These are phyloP conservation scores for Perca fluviatilis DNA, from an alignment of 2,113 vertebrate genomes.

Conservation along the genomic window DNA sequence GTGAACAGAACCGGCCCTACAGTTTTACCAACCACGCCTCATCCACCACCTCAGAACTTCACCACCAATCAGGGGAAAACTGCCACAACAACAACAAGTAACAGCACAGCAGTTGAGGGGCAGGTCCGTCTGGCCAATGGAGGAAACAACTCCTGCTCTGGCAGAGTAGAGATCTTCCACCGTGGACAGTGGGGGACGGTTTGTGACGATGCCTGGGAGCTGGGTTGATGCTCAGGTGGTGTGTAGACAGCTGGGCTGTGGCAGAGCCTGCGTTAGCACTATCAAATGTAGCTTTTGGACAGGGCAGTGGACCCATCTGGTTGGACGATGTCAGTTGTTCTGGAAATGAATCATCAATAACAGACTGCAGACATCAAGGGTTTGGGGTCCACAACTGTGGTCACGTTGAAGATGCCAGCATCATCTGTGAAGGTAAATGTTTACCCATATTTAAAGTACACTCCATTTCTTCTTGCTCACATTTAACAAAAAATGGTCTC, in stretches of 20 bases:
- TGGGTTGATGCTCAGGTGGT: slow-evolving; percentile 65
- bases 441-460: not conserved
- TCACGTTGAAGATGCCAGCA: not conserved
- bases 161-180: slow-evolving; percentile 70
- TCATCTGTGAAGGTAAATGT: not conserved
- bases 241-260: slow-evolving; percentile 75
- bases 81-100: not conserved
- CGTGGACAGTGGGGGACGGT: slow-evolving; percentile 70
- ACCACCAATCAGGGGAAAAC: not conserved
- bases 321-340: no score
- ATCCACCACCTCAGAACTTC: not conserved
- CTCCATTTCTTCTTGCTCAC: not conserved
- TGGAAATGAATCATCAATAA: no score
- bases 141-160: slow-evolving; percentile 57
- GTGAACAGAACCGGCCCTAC: not conserved
- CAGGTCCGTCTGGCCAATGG: slow-evolving; percentile 55
- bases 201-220: slow-evolving; percentile 61
- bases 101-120: slow-evolving; percentile 34
- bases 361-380: no score
- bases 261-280: slow-evolving; percentile 16
- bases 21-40: slow-evolving; percentile 6
- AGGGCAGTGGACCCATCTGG: no score
- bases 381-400: no score
- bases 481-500: not conserved
- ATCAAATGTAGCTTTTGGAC: no score